Conservation (phyloP, 2,113 vertebrate species). For the Epinephelus moara region DNA sequence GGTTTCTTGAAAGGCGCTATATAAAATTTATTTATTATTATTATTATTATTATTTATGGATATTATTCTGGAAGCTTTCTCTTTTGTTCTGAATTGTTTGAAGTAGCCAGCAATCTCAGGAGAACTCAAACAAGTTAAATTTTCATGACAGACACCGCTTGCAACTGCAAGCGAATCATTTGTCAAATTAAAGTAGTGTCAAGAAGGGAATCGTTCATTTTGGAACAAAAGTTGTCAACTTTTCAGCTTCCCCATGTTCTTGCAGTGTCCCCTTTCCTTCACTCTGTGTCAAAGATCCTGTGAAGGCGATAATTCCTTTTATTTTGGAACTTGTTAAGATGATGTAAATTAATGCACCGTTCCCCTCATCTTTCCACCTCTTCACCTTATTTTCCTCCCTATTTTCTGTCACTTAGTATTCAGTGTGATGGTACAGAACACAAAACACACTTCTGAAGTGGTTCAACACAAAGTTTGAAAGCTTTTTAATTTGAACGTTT, state of each 20-base stretch:
- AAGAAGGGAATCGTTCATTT: neutral
- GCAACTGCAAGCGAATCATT: neutral
- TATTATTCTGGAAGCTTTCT: too few species aligned
- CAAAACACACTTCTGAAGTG: neutral
- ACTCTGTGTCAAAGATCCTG: constrained; percentile 2
- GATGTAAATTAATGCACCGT: neutral
- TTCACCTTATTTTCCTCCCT: neutral
- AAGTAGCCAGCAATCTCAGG: neutral
- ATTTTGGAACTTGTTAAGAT: constrained; percentile 15
- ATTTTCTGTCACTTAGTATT: neutral
- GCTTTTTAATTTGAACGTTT: neutral
- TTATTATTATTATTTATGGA: too few species aligned
- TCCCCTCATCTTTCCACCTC: neutral
- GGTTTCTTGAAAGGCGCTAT: too few species aligned
- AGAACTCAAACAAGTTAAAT: neutral
- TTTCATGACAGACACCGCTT: neutral
- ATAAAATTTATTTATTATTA: too few species aligned
- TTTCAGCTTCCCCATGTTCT: neutral
- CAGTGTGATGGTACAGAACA: neutral
- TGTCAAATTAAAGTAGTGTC: neutral
- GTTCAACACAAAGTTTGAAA: neutral
- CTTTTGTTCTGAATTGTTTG: too few species aligned
- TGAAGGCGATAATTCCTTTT: neutral
- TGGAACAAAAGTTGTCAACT: neutral
- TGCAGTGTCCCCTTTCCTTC: neutral